Percentiles rank a stretch among this genome's conserved stretches.
These are phyloP conservation scores for Podarcis muralis DNA, from an alignment of 2,113 vertebrate genomes.

Conservation along the genomic window DNA sequence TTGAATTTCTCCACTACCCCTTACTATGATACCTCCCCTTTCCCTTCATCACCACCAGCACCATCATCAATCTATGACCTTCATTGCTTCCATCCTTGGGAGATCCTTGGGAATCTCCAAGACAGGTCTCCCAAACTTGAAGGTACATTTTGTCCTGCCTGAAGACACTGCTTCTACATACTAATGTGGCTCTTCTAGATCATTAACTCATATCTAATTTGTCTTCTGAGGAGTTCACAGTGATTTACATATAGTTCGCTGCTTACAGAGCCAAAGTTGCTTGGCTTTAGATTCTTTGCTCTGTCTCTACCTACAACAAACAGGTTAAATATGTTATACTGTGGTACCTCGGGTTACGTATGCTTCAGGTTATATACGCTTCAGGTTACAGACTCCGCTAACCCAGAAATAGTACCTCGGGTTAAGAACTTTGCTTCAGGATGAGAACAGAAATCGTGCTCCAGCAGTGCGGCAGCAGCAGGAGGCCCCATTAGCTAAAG, in stretches of 20 bases:
- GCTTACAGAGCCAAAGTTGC: neutral
- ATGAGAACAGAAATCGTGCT: too few relatives aligned
- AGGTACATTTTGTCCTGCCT: neutral
- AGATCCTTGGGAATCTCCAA: neutral
- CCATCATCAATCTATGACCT: too few relatives aligned
- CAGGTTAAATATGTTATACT: neutral
- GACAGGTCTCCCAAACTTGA: neutral
- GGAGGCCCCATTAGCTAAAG: too few relatives aligned
- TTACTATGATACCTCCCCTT: neutral
- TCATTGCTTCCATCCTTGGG: neutral
- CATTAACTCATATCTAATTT: neutral
- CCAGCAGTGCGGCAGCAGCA: too few relatives aligned
- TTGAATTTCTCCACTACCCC: too few relatives aligned
- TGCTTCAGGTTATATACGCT: too few relatives aligned
- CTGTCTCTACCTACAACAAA: neutral
- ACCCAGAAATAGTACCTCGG: too few relatives aligned
- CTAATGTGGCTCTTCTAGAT: neutral
- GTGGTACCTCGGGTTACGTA: too few relatives aligned
- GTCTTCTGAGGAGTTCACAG: neutral
- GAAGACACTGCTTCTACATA: neutral
- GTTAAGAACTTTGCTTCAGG: too few relatives aligned
- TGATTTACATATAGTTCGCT: neutral
- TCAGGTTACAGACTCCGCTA: too few relatives aligned
- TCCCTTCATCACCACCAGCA: too few relatives aligned
- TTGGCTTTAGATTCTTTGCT: neutral